Conservation (phyloP, 2,797 vertebrate species). For the Nannoperca obscura region DNA sequence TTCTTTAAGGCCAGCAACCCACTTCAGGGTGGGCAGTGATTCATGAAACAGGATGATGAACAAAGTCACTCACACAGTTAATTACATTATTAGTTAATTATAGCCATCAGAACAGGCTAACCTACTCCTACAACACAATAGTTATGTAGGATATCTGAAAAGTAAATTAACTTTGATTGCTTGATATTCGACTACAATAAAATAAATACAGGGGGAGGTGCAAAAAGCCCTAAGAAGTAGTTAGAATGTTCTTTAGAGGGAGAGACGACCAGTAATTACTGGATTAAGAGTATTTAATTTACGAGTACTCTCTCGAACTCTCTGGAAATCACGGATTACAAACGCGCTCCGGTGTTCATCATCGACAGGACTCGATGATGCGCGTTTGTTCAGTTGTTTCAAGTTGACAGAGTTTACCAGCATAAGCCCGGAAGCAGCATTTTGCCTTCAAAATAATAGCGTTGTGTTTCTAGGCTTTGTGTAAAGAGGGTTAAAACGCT, state of each 20-base stretch:
- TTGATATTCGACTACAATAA: neutral
- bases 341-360: slow-evolving; percentile 41
- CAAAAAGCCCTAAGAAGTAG: neutral
- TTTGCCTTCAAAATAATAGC: slow-evolving; percentile 28
- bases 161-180: no score
- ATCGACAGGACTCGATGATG: slow-evolving; percentile 19
- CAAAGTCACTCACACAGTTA: no score
- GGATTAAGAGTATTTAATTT: slow-evolving; percentile 10
- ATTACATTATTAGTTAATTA: no score
- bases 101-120: neutral
- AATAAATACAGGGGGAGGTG: no score
- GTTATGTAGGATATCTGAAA: neutral
- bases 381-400: neutral
- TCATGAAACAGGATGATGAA: neutral
- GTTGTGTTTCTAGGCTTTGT: no score
- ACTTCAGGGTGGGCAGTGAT: neutral
- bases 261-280: neutral
- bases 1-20: neutral
- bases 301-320: slow-evolving; percentile 5
- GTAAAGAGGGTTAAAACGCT: neutral
- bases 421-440: slow-evolving; percentile 27
- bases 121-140: neutral
- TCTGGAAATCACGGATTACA: slow-evolving; percentile 57
- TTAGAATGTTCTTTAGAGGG: neutral
- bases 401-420: neutral